phyloP scores from a whole-genome alignment of 2,797 vertebrate species.

The Rhinichthys osculus region DNA sequence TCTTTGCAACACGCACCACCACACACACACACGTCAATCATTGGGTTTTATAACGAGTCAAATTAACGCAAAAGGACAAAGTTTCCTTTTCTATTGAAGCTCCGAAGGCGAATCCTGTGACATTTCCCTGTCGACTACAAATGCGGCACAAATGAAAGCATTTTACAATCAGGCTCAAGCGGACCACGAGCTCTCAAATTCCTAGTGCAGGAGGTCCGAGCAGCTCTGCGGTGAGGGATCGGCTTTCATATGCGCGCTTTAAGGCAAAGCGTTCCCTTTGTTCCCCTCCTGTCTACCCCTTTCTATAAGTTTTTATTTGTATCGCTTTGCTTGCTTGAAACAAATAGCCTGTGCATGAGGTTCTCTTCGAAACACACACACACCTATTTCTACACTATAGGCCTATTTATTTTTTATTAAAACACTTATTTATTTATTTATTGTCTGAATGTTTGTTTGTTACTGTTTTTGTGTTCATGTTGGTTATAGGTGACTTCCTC shows the following conservation, averaged over 20 bases:
- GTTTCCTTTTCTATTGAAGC: conserved; percentile 5
- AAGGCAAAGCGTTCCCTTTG: conserved; percentile 75
- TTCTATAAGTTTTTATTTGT: conserved; percentile 14
- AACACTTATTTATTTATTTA: neutral
- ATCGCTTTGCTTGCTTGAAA: conserved; percentile 7
- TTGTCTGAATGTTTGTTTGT: neutral
- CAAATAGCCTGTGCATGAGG: neutral
- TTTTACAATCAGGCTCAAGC: conserved; percentile 75
- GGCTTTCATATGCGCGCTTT: conserved; percentile 75
- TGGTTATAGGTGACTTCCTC: neutral
- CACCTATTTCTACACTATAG: neutral
- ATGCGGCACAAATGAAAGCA: conserved; percentile 68
- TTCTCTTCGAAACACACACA: neutral
- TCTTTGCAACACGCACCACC: neutral
- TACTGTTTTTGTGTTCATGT: neutral
- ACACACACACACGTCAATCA: neutral
- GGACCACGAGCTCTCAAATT: conserved; percentile 74
- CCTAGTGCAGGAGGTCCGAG: conserved; percentile 73
- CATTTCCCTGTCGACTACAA: conserved; percentile 1
- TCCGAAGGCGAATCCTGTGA: conserved; percentile 2
- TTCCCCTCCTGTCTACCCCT: conserved; percentile 55
- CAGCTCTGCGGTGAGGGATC: conserved; percentile 66
- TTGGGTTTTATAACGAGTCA: conserved; percentile 20
- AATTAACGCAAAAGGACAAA: conserved; percentile 5
- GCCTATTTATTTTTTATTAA: neutral